Evolutionary conservation across 2,113 vertebrate genomes (phyloP), one percentile per base, ranked within the genome.

Genomic region (Crotalus tigris): DNA sequence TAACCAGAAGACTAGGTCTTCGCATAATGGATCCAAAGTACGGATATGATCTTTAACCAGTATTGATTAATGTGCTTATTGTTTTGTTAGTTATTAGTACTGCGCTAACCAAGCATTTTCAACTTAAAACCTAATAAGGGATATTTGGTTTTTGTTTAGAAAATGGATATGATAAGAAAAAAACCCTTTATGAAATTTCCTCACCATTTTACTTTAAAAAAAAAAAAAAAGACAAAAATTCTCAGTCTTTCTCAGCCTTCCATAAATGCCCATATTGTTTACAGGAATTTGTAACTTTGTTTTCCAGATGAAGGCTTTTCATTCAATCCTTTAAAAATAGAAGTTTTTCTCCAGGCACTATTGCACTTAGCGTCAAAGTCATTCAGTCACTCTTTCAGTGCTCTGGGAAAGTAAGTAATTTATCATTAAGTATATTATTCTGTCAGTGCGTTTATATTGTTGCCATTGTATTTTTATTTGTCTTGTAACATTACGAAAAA

Each of bases 341-440:
- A 99, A 24, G 99, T 99, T 89, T 99, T 99, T 96, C 97, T 99
- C 95, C 99, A 99, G 97, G 99, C 98, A 53, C 96, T 99, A 69
- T 98, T 99, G 54, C 98, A 99, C 91, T 96, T 99, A 96, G 99
- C 99, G 26, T 98, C 99, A 85, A 99, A 99, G 93, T 99, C 99
- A 39, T 99, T 99, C 97, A 99, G 99, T 97, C 99, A 99, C 95
- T 99, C 99, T 55, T 99, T 99, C 97, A 99, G 99, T 57, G 99
- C 99, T 88, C 98, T 99, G 89, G 99, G 99, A 94, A 99, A 99
- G 99, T 99, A 98, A 98, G 99, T 98, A 85, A 85, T 39, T 81
- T 9, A 39, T 81, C n/a, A 81, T 39, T 81, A 44, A 81, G 33
- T 9, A 44, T 21, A 44, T 51, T 85, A 53, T 26, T 49, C 33